These are phyloP conservation scores for Phrynocephalus forsythii DNA, from an alignment of 2,797 vertebrate species.

Conservation along the genomic window DNA sequence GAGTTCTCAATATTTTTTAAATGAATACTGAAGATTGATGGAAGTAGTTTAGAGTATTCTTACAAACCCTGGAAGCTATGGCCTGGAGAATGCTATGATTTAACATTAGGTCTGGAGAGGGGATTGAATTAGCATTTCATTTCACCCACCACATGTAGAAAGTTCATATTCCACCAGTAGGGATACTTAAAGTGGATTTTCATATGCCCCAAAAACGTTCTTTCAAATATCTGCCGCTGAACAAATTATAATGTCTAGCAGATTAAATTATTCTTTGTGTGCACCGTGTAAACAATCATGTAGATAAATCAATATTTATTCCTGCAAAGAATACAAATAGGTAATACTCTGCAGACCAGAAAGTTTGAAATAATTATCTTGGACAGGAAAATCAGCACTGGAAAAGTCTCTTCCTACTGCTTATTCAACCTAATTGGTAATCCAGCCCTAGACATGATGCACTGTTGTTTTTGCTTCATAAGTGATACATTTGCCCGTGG, in stretches of 20 bases:
- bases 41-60: background rate
- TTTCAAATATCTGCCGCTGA: background rate
- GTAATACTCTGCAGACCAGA: background rate
- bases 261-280: background rate
- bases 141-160: background rate
- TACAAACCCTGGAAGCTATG: background rate
- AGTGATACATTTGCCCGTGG: background rate
- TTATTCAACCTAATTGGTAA: background rate
- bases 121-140: background rate
- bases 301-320: background rate
- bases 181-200: background rate
- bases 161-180: background rate
- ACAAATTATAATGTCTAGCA: background rate
- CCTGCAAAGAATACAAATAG: background rate
- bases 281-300: background rate
- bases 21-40: background rate
- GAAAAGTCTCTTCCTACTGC: background rate
- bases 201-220: background rate
- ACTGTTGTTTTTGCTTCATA: background rate
- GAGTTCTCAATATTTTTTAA: background rate
- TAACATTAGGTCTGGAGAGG: background rate
- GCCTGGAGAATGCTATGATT: background rate
- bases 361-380: conserved; percentile 5
- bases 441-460: background rate
- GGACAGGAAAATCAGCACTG: background rate